Evolutionary conservation across 1,140 invertebrate genomes (phyloP).

Genomic region (Dufourea novaeangliae): DNA sequence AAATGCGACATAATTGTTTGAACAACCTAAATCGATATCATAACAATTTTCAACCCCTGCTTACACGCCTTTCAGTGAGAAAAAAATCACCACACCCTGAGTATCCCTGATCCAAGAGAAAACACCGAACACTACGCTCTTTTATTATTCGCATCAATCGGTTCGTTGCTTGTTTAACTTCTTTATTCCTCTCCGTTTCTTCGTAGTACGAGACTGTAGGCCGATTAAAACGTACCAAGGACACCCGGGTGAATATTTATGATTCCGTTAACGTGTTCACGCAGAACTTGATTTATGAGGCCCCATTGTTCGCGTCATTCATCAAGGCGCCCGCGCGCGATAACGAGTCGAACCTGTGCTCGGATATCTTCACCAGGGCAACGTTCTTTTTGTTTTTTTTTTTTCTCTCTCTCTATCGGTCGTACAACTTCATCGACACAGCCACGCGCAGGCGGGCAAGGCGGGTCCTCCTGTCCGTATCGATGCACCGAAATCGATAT

Average conservation of each 20-base stretch:
- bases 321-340: conserved; percentile 41
- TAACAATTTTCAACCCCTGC: too few relatives aligned
- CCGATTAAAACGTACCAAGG: conserved; percentile 33
- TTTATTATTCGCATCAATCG: background rate
- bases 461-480: too few relatives aligned
- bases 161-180: conserved; percentile 1
- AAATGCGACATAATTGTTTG: too few relatives aligned
- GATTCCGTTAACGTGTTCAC: conserved; percentile 37
- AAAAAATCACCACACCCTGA: too few relatives aligned
- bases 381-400: too few relatives aligned
- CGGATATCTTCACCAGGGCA: conserved; percentile 4
- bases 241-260: conserved; percentile 39
- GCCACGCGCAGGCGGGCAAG: conserved; percentile 1
- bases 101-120: background rate
- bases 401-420: background rate
- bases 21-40: too few relatives aligned
- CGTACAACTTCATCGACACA: conserved; percentile 7
- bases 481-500: conserved; percentile 26
- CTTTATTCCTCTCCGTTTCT: background rate
- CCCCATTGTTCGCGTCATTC: conserved; percentile 33
- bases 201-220: background rate
- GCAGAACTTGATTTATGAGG: conserved; percentile 36
- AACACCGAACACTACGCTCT: background rate
- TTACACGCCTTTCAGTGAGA: too few relatives aligned
- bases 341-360: conserved; percentile 10